phyloP scores from a whole-genome alignment of 2,113 vertebrate genomes.

The Chloropsis hardwickii region DNA sequence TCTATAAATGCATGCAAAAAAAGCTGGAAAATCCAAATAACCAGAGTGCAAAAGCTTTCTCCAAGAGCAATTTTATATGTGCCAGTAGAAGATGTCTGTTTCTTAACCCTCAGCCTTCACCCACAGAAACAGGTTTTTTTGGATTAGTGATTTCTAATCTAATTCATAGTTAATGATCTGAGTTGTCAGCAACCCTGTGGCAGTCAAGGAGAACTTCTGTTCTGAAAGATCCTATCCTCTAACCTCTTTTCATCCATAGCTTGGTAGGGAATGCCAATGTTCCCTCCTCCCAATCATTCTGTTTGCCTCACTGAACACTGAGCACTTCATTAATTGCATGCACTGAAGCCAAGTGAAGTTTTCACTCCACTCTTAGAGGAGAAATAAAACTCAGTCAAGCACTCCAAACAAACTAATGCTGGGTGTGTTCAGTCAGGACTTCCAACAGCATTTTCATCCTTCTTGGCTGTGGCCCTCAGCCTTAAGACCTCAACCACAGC shows the following conservation, averaged over 20 bases:
- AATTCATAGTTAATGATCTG: background rate
- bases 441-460: background rate
- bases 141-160: background rate
- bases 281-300: background rate
- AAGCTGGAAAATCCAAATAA: background rate
- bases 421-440: background rate
- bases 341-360: background rate
- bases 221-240: background rate
- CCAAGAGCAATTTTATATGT: background rate
- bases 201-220: background rate
- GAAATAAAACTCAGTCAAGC: background rate
- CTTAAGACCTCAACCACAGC: fast-evolving
- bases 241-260: background rate
- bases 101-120: background rate
- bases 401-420: background rate
- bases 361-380: background rate
- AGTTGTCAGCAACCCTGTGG: background rate
- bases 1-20: background rate
- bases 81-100: background rate
- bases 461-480: background rate
- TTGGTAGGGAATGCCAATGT: background rate
- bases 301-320: background rate
- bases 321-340: background rate
- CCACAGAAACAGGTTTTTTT: background rate
- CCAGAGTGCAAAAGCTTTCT: background rate